Percentiles rank a stretch among this genome's conserved stretches.
Evolutionary conservation across 2,113 vertebrate species (phyloP).

Genomic region (Silurus meridionalis): DNA sequence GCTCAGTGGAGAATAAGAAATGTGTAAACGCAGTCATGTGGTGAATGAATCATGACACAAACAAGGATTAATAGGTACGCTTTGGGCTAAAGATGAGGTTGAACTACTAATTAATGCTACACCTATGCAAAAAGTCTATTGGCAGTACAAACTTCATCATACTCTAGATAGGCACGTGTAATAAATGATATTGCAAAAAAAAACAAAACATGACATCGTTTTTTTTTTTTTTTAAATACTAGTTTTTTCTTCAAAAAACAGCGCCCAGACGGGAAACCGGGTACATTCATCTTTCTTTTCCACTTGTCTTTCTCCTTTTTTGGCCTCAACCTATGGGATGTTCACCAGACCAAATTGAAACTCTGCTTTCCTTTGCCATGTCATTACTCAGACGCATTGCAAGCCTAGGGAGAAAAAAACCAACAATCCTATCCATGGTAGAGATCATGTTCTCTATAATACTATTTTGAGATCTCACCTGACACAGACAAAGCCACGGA

Average conservation of each 20-base stretch:
- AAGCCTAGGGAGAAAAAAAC: neutral
- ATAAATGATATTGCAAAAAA: neutral
- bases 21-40: neutral
- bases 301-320: conserved; percentile 17
- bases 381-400: conserved; percentile 16
- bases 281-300: neutral
- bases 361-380: conserved; percentile 27
- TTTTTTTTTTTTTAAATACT: too few relatives aligned
- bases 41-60: neutral
- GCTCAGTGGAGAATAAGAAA: neutral
- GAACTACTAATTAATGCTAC: neutral
- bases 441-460: neutral
- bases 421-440: neutral
- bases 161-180: neutral
- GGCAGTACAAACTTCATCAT: neutral
- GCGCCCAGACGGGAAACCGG: neutral
- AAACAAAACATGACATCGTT: neutral
- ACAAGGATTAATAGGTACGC: neutral
- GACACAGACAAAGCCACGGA: neutral
- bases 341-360: neutral
- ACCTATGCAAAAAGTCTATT: neutral
- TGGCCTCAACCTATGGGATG: neutral
- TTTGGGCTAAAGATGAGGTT: neutral
- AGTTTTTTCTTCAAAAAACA: too few relatives aligned
- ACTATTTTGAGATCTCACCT: neutral